Evolutionary conservation across 2,888 invertebrate species (phyloP), one percentile per base, ranked within the genome.

Genomic region (Leucophora obtusa): DNA sequence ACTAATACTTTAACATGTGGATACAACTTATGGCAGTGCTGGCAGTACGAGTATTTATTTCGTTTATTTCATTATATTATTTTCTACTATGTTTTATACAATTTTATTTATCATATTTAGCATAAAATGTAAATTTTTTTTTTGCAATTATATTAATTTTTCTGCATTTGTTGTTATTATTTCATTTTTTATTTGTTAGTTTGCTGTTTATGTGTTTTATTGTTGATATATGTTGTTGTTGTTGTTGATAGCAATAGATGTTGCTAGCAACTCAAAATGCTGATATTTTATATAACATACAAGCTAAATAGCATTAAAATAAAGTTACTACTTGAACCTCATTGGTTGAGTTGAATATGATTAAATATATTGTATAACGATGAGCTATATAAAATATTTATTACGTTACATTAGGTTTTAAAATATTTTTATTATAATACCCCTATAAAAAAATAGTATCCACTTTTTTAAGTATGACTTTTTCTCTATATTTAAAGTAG

Each of bases 81-180:
- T 6, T 28, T 28, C 28, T 28, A 28, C 10, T 60, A 24, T 21
- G 9, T 47, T 66, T 56, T 28, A 1, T 60, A 33, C 58, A 28
- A 62, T 43, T 21, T 59, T 66, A 51, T 71, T 35, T 65, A 3
- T 63, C 21, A n/a, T 72, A 65, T 69, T 73, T 53, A 65, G 14
- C 65, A 74, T 70, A 70, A 79, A 74, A 60, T 74, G 53, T 54
- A 50, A 73, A 73, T 79, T 73, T 77, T 73, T 78, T 69, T 53
- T 72, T 60, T 58, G 47, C 62, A 43, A 70, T 77, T 58, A 63
- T 63, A 54, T 60, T 80, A 63, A 60, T 77, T 47, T 60, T 59
- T 62, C 62, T 28, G 50, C 24, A 62, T 50, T 62, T 62, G 62
- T 50, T 62, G 50, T 59, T 59, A 35, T 28, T 43, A 50, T 59